Evolutionary conservation across 92 coral and sea anemone genomes (phyloP), one percentile per base, ranked within the genome.

Genomic region (Zoanthus gigantus): DNA sequence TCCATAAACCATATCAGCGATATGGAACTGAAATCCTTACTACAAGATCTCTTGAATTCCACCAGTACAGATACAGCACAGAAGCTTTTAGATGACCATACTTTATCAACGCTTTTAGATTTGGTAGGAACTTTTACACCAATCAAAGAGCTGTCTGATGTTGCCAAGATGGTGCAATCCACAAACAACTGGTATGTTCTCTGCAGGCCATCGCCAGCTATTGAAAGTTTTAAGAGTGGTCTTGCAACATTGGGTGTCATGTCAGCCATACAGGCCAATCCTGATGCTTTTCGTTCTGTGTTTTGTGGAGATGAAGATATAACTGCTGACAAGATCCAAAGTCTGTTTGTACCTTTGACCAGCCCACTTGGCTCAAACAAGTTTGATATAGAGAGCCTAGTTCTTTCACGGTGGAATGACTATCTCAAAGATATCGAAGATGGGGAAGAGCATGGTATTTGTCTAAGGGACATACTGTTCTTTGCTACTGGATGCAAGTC

Each of bases 351-450:
- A 46, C 44, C 67, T 46, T 18, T 57, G 63, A 57, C 53, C 86
- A 86, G 90, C 72, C 83, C 77, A 71, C 77, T 58, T 28, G 90
- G 90, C 66, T 79, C 90, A 44, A 87, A 87, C 58, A 87, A 78
- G 50, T 61, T 61, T 79, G 86, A 37, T 12, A 18, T 77, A 42
- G 85, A 87, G 79, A 69, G 90, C 81, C 69, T 87, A 60, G 88
- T 84, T 15, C 78, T 84, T 84, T 84, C 78, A 54, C 69, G 69
- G 52, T 84, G 71, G 78, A 23, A 54, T 65, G 86, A 82, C 63
- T 82, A 82, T 66, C 76, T 82, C 47, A 76, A 82, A 82, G 86
- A 82, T 63, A 56, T 82, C 16, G 75, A 82, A 66, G 86, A 82
- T 23, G 86, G 86, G 73, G 86, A 82, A 18, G 86, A 82, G 73